A percentile compares a stretch with the other conserved stretches of the same genome.
Conservation (phyloP, 2,797 vertebrate species). For the Acrossocheilus wenchowensis region DNA sequence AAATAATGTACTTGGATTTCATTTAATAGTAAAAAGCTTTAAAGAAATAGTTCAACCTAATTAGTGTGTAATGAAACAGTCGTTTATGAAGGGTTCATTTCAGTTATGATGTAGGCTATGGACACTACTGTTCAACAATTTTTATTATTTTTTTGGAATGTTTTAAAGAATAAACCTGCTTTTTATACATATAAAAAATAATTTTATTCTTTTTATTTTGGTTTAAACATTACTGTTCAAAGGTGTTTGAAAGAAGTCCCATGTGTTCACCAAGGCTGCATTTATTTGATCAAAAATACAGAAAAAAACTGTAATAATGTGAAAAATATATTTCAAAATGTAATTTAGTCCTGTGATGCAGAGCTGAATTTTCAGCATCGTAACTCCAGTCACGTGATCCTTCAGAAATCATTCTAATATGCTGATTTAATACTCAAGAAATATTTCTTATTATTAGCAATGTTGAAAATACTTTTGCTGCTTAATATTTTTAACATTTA, state of each 20-base stretch:
- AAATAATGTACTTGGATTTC: background rate
- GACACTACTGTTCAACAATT: background rate
- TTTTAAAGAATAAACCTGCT: background rate
- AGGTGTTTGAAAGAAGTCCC: background rate
- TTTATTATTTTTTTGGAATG: background rate
- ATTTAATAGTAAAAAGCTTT: background rate
- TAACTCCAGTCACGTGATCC: background rate
- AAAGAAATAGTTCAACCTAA: background rate
- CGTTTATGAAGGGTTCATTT: background rate
- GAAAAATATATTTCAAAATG: background rate
- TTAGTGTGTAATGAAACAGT: background rate
- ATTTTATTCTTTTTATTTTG: too few species aligned
- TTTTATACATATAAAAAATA: background rate
- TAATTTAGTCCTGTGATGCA: background rate
- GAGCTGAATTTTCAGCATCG: background rate
- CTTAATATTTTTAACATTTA: background rate
- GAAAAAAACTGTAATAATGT: background rate
- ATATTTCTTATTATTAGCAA: background rate
- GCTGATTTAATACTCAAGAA: background rate
- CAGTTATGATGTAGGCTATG: background rate
- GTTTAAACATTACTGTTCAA: too few species aligned
- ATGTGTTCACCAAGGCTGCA: background rate
- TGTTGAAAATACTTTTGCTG: too few species aligned
- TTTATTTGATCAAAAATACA: background rate
- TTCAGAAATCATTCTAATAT: background rate